Conservation (phyloP, 2,113 vertebrate species). For the Trachemys scripta region DNA sequence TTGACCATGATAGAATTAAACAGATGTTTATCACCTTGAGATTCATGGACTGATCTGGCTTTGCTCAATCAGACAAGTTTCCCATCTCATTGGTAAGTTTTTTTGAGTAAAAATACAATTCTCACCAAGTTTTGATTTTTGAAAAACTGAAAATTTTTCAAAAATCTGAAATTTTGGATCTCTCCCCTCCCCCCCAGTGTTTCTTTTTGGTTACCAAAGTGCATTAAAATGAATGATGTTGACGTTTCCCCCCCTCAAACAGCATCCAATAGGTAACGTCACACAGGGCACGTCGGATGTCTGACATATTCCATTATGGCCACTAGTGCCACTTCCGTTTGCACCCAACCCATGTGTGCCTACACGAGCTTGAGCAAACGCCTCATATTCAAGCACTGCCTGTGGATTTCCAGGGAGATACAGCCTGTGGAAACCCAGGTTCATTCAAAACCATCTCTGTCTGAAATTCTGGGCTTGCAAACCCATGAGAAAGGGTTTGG, state of each 20-base stretch:
- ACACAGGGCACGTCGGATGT: not conserved
- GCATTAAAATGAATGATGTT: fast-evolving
- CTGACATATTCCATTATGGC: not conserved
- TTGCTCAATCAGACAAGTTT: not conserved
- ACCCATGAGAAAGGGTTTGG: not conserved
- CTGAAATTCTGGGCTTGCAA: not conserved
- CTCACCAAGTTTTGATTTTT: not conserved
- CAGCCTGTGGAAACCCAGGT: not conserved
- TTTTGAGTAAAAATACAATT: not conserved
- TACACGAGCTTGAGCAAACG: not conserved
- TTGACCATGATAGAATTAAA: not conserved
- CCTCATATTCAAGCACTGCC: not conserved
- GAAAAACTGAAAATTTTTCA: fast-evolving
- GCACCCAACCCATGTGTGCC: not conserved
- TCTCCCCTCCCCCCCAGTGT: fast-evolving
- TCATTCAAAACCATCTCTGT: not conserved
- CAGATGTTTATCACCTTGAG: not conserved
- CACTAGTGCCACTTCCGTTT: not conserved
- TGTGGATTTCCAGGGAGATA: not conserved
- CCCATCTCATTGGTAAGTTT: not conserved
- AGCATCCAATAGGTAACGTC: not conserved
- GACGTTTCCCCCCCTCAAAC: not conserved
- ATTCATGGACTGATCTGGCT: not conserved
- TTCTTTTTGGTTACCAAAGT: not conserved
- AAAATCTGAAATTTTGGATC: not conserved